Conservation (phyloP, 1,140 invertebrate species). For the Carcinoscorpius rotundicauda region DNA sequence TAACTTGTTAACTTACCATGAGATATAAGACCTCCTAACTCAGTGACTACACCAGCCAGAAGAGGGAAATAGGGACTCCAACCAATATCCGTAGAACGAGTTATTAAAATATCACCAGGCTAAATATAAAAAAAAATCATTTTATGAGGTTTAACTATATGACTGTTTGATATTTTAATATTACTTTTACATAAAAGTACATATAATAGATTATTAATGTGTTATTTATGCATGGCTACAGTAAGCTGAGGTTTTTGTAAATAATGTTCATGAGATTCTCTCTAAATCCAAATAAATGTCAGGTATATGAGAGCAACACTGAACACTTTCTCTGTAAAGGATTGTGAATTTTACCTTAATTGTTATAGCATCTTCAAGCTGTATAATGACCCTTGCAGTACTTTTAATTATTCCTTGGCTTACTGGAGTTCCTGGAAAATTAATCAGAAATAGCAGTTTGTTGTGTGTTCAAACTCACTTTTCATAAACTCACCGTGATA, state of each 20-base stretch:
- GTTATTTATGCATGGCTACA: not conserved
- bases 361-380: conserved; percentile 30
- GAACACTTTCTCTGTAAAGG: not conserved
- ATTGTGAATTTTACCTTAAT: conserved; percentile 31
- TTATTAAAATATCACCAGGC: conserved; percentile 62
- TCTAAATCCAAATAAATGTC: not conserved
- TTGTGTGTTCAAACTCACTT: too few relatives aligned
- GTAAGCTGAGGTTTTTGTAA: not conserved
- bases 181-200: conserved; percentile 13
- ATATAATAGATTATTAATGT: not conserved
- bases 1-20: conserved; percentile 41
- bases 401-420: conserved; percentile 50
- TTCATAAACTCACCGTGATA: too few relatives aligned
- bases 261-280: not conserved
- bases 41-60: conserved; percentile 63
- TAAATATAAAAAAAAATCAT: conserved; percentile 23
- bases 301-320: not conserved
- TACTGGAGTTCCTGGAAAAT: conserved; percentile 48
- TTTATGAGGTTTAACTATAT: too few relatives aligned
- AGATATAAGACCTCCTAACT: conserved; percentile 70
- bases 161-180: conserved; percentile 2
- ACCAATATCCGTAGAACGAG: conserved; percentile 66
- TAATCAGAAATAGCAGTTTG: too few relatives aligned
- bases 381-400: conserved; percentile 51
- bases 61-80: conserved; percentile 84